phyloP scores from a whole-genome alignment of 2,888 invertebrate genomes.

The Phymatocera aterrima region DNA sequence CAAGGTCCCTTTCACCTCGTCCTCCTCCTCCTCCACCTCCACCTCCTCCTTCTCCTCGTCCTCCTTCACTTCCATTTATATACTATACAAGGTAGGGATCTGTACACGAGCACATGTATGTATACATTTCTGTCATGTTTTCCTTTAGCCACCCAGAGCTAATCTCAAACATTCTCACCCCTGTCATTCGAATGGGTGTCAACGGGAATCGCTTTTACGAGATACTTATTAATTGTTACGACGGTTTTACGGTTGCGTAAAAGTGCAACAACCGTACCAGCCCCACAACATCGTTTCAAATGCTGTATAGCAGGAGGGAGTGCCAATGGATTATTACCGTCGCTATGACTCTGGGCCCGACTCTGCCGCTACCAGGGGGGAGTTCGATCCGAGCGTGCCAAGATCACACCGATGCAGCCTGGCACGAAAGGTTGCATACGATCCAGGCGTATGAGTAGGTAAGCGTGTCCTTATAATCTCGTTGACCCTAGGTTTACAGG shows the following conservation, averaged over 20 bases:
- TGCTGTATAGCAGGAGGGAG: constrained; percentile 60
- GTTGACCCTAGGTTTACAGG: too few relatives aligned
- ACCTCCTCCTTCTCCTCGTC: constrained; percentile 44
- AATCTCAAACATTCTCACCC: constrained; percentile 63
- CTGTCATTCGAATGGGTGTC: constrained; percentile 77
- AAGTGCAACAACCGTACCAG: constrained; percentile 72
- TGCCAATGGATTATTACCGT: constrained; percentile 70
- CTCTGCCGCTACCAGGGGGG: neutral
- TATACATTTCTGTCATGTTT: neutral
- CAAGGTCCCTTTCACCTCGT: constrained; percentile 31
- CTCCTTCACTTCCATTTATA: constrained; percentile 2
- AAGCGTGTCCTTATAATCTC: too few relatives aligned
- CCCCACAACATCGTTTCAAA: neutral
- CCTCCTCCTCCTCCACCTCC: too few relatives aligned
- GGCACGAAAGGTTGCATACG: constrained; percentile 20
- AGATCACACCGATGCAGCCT: neutral
- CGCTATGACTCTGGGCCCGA: constrained; percentile 55
- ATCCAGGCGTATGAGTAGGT: constrained; percentile 1
- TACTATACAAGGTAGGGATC: neutral
- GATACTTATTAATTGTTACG: constrained; percentile 79
- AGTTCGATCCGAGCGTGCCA: constrained; percentile 11
- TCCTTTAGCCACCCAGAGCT: constrained; percentile 10
- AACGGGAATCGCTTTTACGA: constrained; percentile 79
- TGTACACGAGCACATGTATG: neutral
- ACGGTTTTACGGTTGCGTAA: constrained; percentile 78